These are phyloP conservation scores for Psilanteris sp. DNA, from an alignment of 1,140 invertebrate genomes.

Conservation along the genomic window DNA sequence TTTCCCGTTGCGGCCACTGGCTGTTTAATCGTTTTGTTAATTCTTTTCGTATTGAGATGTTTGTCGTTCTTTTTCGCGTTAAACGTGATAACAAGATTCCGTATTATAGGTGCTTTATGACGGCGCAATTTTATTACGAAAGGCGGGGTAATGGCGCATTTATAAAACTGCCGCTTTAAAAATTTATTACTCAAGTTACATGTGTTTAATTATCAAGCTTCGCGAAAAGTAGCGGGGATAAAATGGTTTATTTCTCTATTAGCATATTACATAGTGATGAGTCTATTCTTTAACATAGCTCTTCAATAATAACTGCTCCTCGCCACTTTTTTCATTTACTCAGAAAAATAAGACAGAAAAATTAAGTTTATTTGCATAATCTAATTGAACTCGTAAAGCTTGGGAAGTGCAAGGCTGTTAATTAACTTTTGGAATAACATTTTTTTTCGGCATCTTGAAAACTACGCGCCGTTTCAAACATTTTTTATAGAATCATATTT, in stretches of 20 bases:
- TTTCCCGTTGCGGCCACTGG: too few relatives aligned
- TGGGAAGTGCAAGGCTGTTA: too few relatives aligned
- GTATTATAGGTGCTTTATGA: neutral
- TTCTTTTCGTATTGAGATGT: neutral
- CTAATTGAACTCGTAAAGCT: too few relatives aligned
- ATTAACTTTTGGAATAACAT: too few relatives aligned
- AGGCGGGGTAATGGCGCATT: slow-evolving; percentile 1
- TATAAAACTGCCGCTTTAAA: slow-evolving; percentile 14
- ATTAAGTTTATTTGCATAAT: too few relatives aligned
- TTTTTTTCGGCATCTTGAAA: too few relatives aligned
- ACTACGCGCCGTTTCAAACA: too few relatives aligned
- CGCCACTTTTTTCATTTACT: too few relatives aligned
- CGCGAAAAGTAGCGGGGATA: neutral
- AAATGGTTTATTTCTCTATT: slow-evolving; percentile 20
- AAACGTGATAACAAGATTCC: slow-evolving; percentile 26
- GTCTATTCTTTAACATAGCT: neutral
- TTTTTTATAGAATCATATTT: too few relatives aligned
- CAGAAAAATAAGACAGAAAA: too few relatives aligned
- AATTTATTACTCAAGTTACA: slow-evolving; percentile 17
- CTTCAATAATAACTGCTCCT: neutral
- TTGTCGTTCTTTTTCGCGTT: slow-evolving; percentile 2
- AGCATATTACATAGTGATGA: slow-evolving; percentile 15
- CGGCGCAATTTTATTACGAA: neutral
- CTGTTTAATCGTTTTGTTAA: neutral
- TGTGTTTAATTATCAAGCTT: slow-evolving; percentile 19